Percentiles rank a stretch among this genome's conserved stretches.
These are phyloP conservation scores for Brienomyrus longianalis DNA, from an alignment of 2,113 vertebrate genomes.

Conservation along the genomic window DNA sequence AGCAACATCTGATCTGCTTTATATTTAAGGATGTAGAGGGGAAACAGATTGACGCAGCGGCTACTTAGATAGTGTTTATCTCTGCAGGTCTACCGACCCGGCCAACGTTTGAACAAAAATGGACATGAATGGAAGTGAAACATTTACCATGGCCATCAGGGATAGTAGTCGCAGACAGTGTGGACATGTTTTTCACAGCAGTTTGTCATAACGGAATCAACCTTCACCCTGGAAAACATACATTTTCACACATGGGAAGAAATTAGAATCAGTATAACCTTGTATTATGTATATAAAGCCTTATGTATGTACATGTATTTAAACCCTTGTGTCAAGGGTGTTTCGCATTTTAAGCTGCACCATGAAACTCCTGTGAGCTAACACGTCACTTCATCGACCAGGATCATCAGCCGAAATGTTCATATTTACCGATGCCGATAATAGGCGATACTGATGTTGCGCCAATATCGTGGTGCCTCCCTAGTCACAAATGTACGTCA, in stretches of 20 bases:
- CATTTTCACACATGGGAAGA: neutral
- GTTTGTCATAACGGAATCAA: slow-evolving; percentile 67
- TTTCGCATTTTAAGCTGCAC: neutral
- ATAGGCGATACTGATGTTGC: neutral
- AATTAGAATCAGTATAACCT: neutral
- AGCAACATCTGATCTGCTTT: neutral
- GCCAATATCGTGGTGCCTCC: neutral
- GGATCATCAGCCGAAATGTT: neutral
- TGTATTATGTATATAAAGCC: neutral
- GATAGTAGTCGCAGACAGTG: slow-evolving; percentile 65
- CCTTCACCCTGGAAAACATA: slow-evolving; percentile 42
- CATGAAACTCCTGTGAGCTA: neutral
- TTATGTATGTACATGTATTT: neutral
- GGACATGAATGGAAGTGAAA: neutral
- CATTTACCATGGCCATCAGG: slow-evolving; percentile 67
- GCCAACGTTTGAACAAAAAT: neutral
- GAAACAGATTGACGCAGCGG: neutral
- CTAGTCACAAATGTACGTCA: neutral
- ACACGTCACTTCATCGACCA: neutral
- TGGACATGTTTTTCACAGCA: slow-evolving; percentile 69
- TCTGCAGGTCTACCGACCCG: neutral
- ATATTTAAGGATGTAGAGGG: neutral
- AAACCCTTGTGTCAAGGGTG: neutral
- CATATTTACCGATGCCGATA: neutral
- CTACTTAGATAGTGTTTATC: neutral